Evolutionary conservation across 2,113 vertebrate genomes (phyloP), one percentile per base, ranked within the genome.

Genomic region (Pelvicachromis taeniatus): DNA sequence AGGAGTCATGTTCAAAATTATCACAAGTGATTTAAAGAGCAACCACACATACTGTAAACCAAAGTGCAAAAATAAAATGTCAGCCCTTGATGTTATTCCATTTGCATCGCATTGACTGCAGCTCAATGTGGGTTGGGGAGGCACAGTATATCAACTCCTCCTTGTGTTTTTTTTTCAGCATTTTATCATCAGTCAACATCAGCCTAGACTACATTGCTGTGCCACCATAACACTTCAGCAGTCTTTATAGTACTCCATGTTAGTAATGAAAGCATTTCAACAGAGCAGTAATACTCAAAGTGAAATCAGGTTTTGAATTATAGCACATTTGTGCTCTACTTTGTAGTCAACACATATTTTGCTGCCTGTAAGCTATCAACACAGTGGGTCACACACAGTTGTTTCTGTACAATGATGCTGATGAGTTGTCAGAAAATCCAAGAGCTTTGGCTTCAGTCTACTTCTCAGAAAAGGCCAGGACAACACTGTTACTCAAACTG

Each of bases 21-120:
- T 88, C 84, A 65, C 78, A 75, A 85, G 83, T 88, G 84, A 94
- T 90, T 88, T 78, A 92, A 94, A 90, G 83, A 87, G 79, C 88
- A 92, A 68, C 59, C 81, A 33, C 85, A 86, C 56, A 42, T 86
- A 80, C 85, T 87, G 82, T 89, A 88, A 92, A 90, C 86, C 82
- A 89, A 83, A 88, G 93, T 89, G 88, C 82, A 91, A 73, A 85
- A 89, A 81, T 86, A 90, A 85, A 92, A 90, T 92, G 93, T 92
- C 91, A 92, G 54, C 73, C 75, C 42, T 92, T 86, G 77, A 68
- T 80, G 45, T 91, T 83, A 83, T 87, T 87, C 84, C 80, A 86
- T 91, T 87, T 84, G 84, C 79, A 88, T 86, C 75, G 85, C 73
- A 81, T 78, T 75, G 35, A 23, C 86, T 77, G 79, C 68, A 48